Evolutionary conservation across 2,888 invertebrate species (phyloP).

Genomic region (Orthosia incerta): DNA sequence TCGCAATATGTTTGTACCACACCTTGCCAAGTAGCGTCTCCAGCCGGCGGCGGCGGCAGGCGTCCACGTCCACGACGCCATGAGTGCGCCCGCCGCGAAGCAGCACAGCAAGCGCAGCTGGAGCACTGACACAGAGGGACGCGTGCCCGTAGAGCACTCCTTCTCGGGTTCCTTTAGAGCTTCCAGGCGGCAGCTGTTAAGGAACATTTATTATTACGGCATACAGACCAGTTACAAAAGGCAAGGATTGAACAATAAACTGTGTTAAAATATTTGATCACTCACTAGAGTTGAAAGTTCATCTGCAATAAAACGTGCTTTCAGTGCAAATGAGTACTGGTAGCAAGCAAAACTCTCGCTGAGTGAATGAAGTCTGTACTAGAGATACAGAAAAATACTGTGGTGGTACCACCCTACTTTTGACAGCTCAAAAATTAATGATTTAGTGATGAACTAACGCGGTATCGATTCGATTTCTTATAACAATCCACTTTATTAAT

Average conservation of each 20-base stretch:
- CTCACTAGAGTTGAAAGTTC: too few relatives aligned
- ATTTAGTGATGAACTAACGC: too few relatives aligned
- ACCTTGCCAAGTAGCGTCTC: conserved; percentile 96
- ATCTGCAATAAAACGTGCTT: too few relatives aligned
- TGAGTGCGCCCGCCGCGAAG: conserved; percentile 96
- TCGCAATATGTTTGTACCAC: conserved; percentile 30
- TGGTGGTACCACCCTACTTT: too few relatives aligned
- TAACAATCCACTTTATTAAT: too few relatives aligned
- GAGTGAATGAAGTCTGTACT: too few relatives aligned
- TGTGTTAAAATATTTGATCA: too few relatives aligned
- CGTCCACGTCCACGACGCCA: conserved; percentile 99
- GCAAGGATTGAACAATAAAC: background rate
- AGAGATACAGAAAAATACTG: too few relatives aligned
- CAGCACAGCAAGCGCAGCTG: conserved; percentile 95
- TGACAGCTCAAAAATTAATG: too few relatives aligned
- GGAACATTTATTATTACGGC: background rate
- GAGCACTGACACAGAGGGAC: conserved; percentile 95
- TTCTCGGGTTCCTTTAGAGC: conserved; percentile 72
- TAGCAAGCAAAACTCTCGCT: too few relatives aligned
- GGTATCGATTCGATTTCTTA: too few relatives aligned
- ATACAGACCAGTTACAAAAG: background rate
- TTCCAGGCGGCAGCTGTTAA: conserved; percentile 81
- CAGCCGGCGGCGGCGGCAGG: conserved; percentile 96
- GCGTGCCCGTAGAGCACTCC: conserved; percentile 92
- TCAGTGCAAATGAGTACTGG: too few relatives aligned